These are phyloP conservation scores for Penaeus vannamei DNA, from an alignment of 1,140 invertebrate genomes.

Conservation along the genomic window DNA sequence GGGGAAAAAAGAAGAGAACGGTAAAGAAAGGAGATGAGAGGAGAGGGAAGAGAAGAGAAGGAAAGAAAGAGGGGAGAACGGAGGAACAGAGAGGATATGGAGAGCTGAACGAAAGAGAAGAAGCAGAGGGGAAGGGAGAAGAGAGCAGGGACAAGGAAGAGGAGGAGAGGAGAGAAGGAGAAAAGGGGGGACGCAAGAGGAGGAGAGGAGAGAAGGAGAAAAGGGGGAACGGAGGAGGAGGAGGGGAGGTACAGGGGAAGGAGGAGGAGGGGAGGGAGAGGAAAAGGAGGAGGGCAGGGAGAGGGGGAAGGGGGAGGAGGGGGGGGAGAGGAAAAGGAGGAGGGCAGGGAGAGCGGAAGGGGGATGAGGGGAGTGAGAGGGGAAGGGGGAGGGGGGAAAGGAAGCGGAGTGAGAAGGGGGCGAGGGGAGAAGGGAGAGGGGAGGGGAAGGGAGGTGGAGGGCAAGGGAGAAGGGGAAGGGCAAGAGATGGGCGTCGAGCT, in stretches of 20 bases:
- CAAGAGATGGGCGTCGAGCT: slow-evolving; percentile 69
- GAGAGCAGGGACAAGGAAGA: not conserved
- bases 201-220: not conserved
- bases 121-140: not conserved
- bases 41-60: slow-evolving; percentile 22
- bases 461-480: slow-evolving; percentile 53
- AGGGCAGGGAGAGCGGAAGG: not conserved
- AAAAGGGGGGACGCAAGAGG: not conserved
- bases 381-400: not conserved
- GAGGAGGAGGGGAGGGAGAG: slow-evolving; percentile 69
- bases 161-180: not conserved
- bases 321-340: not conserved
- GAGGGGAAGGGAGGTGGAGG: not conserved
- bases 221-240: not conserved
- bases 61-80: not conserved
- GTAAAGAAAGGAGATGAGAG: too few species aligned
- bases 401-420: not conserved
- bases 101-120: not conserved
- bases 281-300: slow-evolving; percentile 72
- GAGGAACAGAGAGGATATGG: not conserved
- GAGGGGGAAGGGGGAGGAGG: slow-evolving; percentile 25
- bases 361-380: too few species aligned
- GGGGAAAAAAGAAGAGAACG: not conserved
- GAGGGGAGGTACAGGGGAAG: too few species aligned
- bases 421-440: not conserved